Conservation (phyloP, 2,888 invertebrate genomes). For the Gandaritis pyraliata region DNA sequence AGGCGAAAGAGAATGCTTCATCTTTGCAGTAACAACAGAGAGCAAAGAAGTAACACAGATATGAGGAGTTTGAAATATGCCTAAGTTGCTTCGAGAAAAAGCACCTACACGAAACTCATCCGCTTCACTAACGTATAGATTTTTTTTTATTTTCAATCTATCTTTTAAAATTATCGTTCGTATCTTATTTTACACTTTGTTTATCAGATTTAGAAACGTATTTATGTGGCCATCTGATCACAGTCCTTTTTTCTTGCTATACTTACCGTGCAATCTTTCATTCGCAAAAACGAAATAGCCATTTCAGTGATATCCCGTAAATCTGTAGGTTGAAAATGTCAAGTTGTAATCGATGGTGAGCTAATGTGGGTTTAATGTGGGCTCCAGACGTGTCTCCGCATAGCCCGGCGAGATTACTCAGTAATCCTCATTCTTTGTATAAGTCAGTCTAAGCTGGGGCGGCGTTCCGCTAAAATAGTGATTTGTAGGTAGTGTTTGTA, state of each 20-base stretch:
- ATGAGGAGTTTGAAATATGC: no score
- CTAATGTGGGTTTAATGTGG: slow-evolving; percentile 78
- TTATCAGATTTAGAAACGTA: no score
- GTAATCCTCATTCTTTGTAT: slow-evolving; percentile 76
- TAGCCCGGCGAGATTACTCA: slow-evolving; percentile 68
- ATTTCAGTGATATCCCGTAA: slow-evolving; percentile 46
- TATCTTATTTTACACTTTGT: no score
- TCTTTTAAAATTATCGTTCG: no score
- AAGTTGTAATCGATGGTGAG: slow-evolving; percentile 70
- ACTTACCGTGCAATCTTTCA: not conserved
- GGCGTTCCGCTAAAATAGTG: slow-evolving; percentile 60
- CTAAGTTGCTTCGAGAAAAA: no score
- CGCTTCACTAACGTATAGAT: no score
- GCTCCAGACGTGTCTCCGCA: slow-evolving; percentile 68
- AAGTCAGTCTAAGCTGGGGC: slow-evolving; percentile 62
- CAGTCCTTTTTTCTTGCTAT: not conserved
- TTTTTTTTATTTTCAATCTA: no score
- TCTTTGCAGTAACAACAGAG: no score
- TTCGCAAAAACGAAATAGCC: slow-evolving; percentile 5
- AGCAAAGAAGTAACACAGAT: no score
- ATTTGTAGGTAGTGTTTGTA: slow-evolving; percentile 57
- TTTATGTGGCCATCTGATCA: no score
- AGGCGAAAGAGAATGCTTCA: no score
- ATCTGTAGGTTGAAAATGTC: slow-evolving; percentile 56
- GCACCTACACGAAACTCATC: no score